Percentiles rank a stretch among this genome's conserved stretches.
Evolutionary conservation across 2,888 invertebrate species (phyloP).

Genomic region (Oscheius sp.): DNA sequence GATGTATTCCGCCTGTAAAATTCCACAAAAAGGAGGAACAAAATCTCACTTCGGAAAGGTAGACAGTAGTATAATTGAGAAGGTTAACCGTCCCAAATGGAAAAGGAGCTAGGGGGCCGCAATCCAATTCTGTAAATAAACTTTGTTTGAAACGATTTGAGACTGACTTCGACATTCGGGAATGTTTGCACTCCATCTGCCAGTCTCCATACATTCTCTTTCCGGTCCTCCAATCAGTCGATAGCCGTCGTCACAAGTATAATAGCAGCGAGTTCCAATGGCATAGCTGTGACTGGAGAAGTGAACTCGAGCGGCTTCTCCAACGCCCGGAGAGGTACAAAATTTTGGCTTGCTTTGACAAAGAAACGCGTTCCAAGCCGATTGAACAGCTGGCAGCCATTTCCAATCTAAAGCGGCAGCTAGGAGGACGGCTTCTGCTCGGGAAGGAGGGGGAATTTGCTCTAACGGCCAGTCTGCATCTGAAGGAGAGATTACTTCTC

Average conservation of each 20-base stretch:
- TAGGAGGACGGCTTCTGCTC: slow-evolving; percentile 48
- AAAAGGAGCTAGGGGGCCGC: slow-evolving; percentile 38
- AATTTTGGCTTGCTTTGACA: slow-evolving; percentile 64
- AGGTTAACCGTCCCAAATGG: slow-evolving; percentile 38
- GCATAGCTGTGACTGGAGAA: slow-evolving; percentile 63
- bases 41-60: slow-evolving; percentile 14
- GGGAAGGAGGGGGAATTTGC: slow-evolving; percentile 34
- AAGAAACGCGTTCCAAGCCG: slow-evolving; percentile 60
- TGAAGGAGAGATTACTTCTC: slow-evolving; percentile 38
- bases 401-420: slow-evolving; percentile 56
- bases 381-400: slow-evolving; percentile 59
- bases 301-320: slow-evolving; percentile 56
- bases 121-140: slow-evolving; percentile 36
- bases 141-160: background rate
- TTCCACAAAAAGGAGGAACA: too few relatives aligned
- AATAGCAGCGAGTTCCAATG: slow-evolving; percentile 60
- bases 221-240: slow-evolving; percentile 36
- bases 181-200: slow-evolving; percentile 59
- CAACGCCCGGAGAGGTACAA: slow-evolving; percentile 63
- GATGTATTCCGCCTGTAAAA: slow-evolving; percentile 51
- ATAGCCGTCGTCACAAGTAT: slow-evolving; percentile 61
- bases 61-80: slow-evolving; percentile 41
- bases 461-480: slow-evolving; percentile 47
- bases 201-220: slow-evolving; percentile 50
- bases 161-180: slow-evolving; percentile 53